These are phyloP conservation scores for Danio kyathit DNA, from an alignment of 2,797 vertebrate species.

Conservation along the genomic window DNA sequence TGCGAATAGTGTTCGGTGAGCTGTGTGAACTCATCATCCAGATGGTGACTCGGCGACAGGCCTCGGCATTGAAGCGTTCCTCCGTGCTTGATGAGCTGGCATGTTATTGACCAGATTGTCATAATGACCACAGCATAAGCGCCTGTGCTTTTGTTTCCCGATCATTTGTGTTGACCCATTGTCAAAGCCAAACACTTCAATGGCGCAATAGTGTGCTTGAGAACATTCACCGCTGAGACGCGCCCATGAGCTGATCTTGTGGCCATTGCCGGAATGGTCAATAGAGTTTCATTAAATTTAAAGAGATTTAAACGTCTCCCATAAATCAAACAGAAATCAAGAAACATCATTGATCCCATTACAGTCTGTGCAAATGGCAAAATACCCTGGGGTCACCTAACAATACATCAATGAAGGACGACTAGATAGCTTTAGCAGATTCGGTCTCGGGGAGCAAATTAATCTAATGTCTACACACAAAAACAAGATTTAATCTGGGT, in stretches of 20 bases:
- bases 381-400: slow-evolving; percentile 21
- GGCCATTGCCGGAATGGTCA: neutral
- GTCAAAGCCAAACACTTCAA: slow-evolving; percentile 35
- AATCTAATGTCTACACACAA: neutral
- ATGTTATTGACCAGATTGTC: slow-evolving; percentile 44
- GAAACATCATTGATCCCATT: slow-evolving; percentile 30
- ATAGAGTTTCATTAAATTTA: slow-evolving; percentile 16
- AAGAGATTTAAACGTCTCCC: neutral
- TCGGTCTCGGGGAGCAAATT: neutral
- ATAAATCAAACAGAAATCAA: slow-evolving; percentile 47
- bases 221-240: neutral
- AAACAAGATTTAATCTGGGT: neutral
- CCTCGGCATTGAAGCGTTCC: neutral
- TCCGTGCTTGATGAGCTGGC: slow-evolving; percentile 26
- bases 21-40: slow-evolving; percentile 40
- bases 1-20: slow-evolving; percentile 19
- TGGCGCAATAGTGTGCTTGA: neutral
- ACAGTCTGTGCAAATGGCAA: slow-evolving; percentile 35
- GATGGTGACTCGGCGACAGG: slow-evolving; percentile 24
- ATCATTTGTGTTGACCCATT: slow-evolving; percentile 23
- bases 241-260: slow-evolving; percentile 2
- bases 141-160: slow-evolving; percentile 31
- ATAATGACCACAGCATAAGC: slow-evolving; percentile 33
- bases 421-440: neutral
- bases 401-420: slow-evolving; percentile 21